Percentiles rank a stretch among this genome's conserved stretches.
These are phyloP conservation scores for Heliconius eleuchia DNA, from an alignment of 1,140 invertebrate genomes.

Conservation along the genomic window DNA sequence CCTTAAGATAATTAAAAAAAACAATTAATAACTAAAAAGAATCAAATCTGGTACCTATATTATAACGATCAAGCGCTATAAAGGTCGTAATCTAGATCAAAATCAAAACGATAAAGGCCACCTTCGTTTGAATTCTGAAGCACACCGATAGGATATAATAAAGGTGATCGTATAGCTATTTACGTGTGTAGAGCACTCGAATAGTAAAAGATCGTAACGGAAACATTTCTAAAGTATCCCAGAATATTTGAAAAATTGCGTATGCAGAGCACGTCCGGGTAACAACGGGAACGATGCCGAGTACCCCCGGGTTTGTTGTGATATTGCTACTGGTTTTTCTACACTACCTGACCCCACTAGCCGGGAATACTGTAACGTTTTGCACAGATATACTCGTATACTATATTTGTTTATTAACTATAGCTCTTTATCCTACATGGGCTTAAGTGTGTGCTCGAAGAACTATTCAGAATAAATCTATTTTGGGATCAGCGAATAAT, in stretches of 20 bases:
- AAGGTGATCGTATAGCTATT: slow-evolving; percentile 69
- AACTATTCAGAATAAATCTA: slow-evolving; percentile 12
- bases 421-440: not conserved
- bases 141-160: slow-evolving; percentile 58
- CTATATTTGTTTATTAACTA: no score
- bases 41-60: not conserved
- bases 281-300: slow-evolving; percentile 67
- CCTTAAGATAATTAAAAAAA: no score
- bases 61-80: slow-evolving; percentile 16
- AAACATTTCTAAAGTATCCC: slow-evolving; percentile 75
- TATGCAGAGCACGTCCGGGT: slow-evolving; percentile 69
- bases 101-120: slow-evolving; percentile 43
- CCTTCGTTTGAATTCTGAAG: slow-evolving; percentile 50
- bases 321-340: slow-evolving; percentile 69
- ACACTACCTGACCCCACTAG: slow-evolving; percentile 67
- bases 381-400: slow-evolving; percentile 32
- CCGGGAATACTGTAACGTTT: slow-evolving; percentile 58
- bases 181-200: slow-evolving; percentile 68
- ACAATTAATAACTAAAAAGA: no score
- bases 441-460: not conserved
- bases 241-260: slow-evolving; percentile 55
- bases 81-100: slow-evolving; percentile 37
- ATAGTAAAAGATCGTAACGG: slow-evolving; percentile 72
- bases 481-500: not conserved
- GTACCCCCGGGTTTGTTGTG: slow-evolving; percentile 72